These are phyloP conservation scores for Dendrocopos noguchii DNA, from an alignment of 2,113 vertebrate genomes.

Conservation along the genomic window DNA sequence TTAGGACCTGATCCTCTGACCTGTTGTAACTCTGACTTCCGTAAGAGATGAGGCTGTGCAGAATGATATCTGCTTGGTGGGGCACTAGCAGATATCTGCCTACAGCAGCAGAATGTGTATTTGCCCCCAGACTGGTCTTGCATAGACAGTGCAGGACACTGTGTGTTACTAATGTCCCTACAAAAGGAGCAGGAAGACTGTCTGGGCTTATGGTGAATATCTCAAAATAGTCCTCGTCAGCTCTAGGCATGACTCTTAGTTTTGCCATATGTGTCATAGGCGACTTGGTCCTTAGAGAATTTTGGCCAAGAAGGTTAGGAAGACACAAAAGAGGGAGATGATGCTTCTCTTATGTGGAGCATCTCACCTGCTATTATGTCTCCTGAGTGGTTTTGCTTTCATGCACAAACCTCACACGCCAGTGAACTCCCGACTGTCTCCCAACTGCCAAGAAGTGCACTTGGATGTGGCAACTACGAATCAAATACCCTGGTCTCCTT, in stretches of 20 bases:
- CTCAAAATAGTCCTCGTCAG: not conserved
- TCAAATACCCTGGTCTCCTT: not conserved
- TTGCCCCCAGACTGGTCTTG: not conserved
- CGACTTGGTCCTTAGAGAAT: not conserved
- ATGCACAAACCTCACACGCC: fast-evolving
- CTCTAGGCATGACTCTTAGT: not conserved
- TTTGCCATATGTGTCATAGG: not conserved
- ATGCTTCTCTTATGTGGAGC: not conserved
- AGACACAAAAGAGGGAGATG: not conserved
- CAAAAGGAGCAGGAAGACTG: not conserved
- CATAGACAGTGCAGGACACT: not conserved
- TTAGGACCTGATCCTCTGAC: not conserved
- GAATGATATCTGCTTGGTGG: not conserved
- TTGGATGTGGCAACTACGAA: not conserved
- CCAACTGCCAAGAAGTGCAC: not conserved
- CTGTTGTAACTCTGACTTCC: not conserved
- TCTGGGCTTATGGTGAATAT: not conserved
- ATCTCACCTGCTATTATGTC: not conserved
- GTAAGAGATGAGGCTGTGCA: not conserved
- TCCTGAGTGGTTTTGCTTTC: not conserved
- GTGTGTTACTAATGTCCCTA: not conserved
- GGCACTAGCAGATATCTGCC: not conserved
- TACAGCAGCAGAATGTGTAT: not conserved
- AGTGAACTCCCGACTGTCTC: not conserved
- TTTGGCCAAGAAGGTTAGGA: not conserved